phyloP scores from a whole-genome alignment of 2,888 invertebrate species.

The Coleophora deauratella region DNA sequence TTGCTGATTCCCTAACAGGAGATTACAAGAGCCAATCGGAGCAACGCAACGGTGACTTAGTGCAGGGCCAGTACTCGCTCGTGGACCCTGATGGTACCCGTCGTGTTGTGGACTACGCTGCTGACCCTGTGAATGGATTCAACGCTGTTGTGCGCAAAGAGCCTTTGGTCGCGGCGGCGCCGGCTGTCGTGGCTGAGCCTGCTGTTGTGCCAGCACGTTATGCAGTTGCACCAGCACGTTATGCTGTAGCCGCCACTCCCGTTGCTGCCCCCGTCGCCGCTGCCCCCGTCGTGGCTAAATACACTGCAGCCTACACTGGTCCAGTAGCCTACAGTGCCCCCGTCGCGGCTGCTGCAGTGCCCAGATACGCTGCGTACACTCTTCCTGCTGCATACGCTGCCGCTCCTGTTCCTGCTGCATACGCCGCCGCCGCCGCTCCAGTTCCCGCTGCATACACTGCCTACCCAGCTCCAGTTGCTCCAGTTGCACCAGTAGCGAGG shows the following conservation, averaged over 20 bases:
- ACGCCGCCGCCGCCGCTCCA: constrained; percentile 4
- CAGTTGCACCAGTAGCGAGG: neutral
- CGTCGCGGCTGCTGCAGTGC: constrained; percentile 20
- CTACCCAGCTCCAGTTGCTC: neutral
- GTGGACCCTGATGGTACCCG: constrained; percentile 52
- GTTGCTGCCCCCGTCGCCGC: constrained; percentile 26
- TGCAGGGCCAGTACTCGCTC: constrained; percentile 54
- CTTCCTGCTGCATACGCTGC: constrained; percentile 22
- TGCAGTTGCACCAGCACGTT: constrained; percentile 15
- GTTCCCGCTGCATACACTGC: constrained; percentile 2
- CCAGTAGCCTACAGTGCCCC: constrained; percentile 17
- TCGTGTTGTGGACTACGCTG: constrained; percentile 53
- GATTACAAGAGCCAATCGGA: constrained; percentile 62
- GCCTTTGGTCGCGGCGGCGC: constrained; percentile 36
- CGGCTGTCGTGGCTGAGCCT: constrained; percentile 28
- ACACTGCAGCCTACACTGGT: constrained; percentile 13
- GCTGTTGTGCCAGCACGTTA: constrained; percentile 22
- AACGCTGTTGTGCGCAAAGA: constrained; percentile 55
- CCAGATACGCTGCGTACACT: constrained; percentile 35
- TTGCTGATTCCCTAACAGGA: constrained; percentile 52
- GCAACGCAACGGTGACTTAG: constrained; percentile 67
- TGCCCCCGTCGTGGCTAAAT: constrained; percentile 19
- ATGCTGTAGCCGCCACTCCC: constrained; percentile 28
- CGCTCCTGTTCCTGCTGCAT: constrained; percentile 30
- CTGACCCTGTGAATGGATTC: constrained; percentile 54